Base-by-base conservation (phyloP, 1,140 invertebrate genomes). In the Mya arenaria region DNA sequence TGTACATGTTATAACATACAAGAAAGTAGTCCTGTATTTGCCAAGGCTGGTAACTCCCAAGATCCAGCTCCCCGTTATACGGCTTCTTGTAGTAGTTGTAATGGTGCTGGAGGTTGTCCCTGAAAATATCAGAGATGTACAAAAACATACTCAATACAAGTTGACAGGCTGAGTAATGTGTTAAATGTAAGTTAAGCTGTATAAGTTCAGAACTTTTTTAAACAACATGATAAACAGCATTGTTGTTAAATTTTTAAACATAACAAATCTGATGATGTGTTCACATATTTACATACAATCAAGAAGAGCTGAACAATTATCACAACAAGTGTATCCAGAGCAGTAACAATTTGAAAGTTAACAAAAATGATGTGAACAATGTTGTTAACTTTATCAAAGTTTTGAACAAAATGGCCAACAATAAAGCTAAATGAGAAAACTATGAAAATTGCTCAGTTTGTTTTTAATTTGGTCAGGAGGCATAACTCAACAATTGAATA, bases 1-100 rank as follows among this genome's bases (percentile, higher is more conserved):
- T n/a, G 25, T 52, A 52, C 10, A 52, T 4, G 19, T n/a, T 52
- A n/a, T 10, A 52, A 39, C 74, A 36, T 65, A 81, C 79, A 32
- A 71, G n/a, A 37, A 81, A 81, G 28, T 81, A 81, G 62, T 81
- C 79, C 4, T 65, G 66, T 62, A 81, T 65, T 60, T 81, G 79
- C 79, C 79, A 81, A 30, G 60, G 69, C 32, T 81, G 37, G 52
- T 81, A 81, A 81, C 79, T 81, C 4, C 39, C 19, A 1, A 81
- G n/a, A 37, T 58, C 79, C 10, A 81, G 32, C 28, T 81, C 79
- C 4, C 79, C 79, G 36, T 81, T 72, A 37, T 81, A 81, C 25
- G 79, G 79, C n/a, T 72, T 71, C 56, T 65, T 62, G 30, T 81
- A 81, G 58, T 72, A 81, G 3, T 72, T 28, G 30, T 81, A 81